phyloP scores from a whole-genome alignment of 2,888 invertebrate genomes.

The Hemistola chrysoprasaria region DNA sequence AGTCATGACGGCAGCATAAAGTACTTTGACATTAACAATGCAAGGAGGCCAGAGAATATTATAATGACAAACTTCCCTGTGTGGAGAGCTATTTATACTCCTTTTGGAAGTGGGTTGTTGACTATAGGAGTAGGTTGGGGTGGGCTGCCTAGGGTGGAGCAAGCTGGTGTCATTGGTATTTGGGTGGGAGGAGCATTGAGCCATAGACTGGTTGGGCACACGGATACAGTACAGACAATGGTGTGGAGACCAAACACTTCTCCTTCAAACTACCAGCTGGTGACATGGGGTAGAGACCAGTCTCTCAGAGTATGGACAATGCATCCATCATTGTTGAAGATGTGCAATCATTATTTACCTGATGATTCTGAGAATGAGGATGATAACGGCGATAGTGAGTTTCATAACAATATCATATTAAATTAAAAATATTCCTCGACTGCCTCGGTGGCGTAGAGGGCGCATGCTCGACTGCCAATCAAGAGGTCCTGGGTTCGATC shows the following conservation, averaged over 20 bases:
- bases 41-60: constrained; percentile 91
- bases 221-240: constrained; percentile 97
- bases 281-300: constrained; percentile 98
- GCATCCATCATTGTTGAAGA: constrained; percentile 91
- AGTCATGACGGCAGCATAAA: constrained; percentile 98
- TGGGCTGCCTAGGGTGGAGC: constrained; percentile 89
- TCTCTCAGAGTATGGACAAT: constrained; percentile 95
- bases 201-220: constrained; percentile 96
- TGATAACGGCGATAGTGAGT: constrained; percentile 76
- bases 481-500: too few relatives aligned
- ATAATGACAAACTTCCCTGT: constrained; percentile 93
- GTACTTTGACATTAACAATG: constrained; percentile 95
- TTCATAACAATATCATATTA: too few relatives aligned
- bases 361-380: constrained; percentile 83
- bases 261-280: constrained; percentile 89
- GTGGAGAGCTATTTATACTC: constrained; percentile 96
- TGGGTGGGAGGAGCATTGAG: constrained; percentile 86
- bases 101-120: constrained; percentile 95
- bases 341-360: constrained; percentile 85
- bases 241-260: constrained; percentile 92
- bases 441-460: too few relatives aligned
- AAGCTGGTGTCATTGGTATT: constrained; percentile 82
- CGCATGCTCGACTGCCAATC: too few relatives aligned
- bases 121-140: constrained; percentile 96
- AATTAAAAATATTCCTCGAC: too few relatives aligned